A percentile compares a stretch with the other conserved stretches of the same genome.
phyloP scores from a whole-genome alignment of 2,113 vertebrate species.

The Glareola pratincola region DNA sequence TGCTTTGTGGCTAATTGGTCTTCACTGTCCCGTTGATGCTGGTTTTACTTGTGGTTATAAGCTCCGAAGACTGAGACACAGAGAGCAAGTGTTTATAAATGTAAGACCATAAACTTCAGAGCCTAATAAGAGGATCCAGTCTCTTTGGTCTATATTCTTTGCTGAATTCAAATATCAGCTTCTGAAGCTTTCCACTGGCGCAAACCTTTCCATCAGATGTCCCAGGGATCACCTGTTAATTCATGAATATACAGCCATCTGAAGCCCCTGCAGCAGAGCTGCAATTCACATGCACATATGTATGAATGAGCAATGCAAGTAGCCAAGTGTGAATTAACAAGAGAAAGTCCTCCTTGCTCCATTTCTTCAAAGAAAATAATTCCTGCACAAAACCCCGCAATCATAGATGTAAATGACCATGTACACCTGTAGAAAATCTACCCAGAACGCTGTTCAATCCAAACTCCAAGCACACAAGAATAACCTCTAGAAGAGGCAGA shows the following conservation, averaged over 20 bases:
- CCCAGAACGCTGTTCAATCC: neutral
- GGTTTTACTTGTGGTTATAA: neutral
- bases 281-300: neutral
- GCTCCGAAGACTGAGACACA: neutral
- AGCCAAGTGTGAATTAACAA: neutral
- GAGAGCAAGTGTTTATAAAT: neutral
- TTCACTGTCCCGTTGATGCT: neutral
- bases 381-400: neutral
- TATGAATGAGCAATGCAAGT: neutral
- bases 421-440: neutral
- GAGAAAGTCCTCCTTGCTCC: neutral
- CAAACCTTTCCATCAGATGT: neutral
- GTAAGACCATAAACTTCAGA: neutral
- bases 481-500: neutral
- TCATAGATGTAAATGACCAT: neutral
- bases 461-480: neutral
- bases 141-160: neutral
- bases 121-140: neutral
- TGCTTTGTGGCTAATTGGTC: neutral
- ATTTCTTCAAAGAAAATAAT: neutral
- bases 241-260: neutral
- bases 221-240: neutral
- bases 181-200: neutral
- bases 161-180: neutral
- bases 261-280: neutral